Conservation (phyloP, 2,797 vertebrate species). For the Argyrosomus regius region DNA sequence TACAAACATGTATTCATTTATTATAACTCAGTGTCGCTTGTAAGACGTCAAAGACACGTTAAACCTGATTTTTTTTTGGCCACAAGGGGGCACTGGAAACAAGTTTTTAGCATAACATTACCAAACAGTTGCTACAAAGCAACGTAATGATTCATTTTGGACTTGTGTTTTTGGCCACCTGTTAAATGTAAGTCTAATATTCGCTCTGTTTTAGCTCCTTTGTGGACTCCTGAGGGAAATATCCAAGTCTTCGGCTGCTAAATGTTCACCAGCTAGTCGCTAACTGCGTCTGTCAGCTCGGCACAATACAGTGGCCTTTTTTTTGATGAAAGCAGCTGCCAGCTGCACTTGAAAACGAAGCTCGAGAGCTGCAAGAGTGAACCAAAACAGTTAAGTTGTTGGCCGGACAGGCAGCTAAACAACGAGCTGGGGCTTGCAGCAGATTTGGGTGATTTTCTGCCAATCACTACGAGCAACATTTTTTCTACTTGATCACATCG, state of each 20-base stretch:
- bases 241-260: neutral
- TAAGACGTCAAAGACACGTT: no score
- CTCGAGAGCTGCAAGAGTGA: neutral
- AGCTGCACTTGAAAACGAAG: neutral
- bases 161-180: neutral
- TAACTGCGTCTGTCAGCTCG: neutral
- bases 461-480: neutral
- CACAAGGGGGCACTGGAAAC: no score
- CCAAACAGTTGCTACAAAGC: neutral
- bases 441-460: no score
- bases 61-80: no score
- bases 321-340: neutral
- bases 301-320: neutral
- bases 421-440: neutral
- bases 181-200: neutral
- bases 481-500: neutral
- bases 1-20: no score
- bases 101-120: no score
- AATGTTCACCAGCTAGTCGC: neutral
- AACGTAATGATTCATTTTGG: neutral
- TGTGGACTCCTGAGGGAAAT: neutral
- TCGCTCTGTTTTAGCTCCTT: neutral
- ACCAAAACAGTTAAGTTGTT: neutral
- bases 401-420: neutral
- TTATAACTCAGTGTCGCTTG: no score